These are phyloP conservation scores for Panthera tigris DNA, from an alignment of 2,113 vertebrate genomes.

Conservation along the genomic window DNA sequence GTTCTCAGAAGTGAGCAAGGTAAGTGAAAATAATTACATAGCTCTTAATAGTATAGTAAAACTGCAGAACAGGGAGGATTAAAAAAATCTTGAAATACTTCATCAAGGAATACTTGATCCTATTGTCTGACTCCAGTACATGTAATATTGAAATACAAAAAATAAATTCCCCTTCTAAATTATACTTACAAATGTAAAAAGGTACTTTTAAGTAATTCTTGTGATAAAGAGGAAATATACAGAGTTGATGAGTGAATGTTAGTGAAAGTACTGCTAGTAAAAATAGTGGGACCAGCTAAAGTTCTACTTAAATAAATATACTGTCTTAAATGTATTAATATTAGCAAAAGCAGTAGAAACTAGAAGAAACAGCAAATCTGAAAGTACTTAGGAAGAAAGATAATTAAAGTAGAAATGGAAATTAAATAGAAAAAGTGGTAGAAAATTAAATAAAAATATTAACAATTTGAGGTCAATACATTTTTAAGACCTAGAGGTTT, in stretches of 20 bases:
- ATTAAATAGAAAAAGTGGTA: neutral
- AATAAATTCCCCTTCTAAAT: neutral
- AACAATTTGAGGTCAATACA: neutral
- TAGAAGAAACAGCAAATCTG: neutral
- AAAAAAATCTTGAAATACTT: constrained; percentile 17
- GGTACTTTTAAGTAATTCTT: neutral
- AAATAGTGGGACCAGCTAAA: neutral
- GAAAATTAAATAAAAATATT: neutral
- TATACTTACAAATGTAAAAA: neutral
- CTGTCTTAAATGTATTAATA: neutral
- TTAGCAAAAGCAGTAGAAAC: neutral
- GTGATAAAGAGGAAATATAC: neutral
- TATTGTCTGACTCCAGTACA: neutral
- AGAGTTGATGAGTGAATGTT: neutral
- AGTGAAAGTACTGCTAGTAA: neutral
- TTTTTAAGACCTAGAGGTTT: neutral
- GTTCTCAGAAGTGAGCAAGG: neutral
- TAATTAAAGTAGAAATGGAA: constrained; percentile 11
- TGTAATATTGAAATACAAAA: neutral
- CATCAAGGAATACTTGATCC: neutral
- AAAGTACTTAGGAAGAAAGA: neutral
- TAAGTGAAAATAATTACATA: constrained; percentile 26
- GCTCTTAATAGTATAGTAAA: neutral
- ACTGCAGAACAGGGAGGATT: neutral
- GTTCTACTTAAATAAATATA: neutral